Conservation (phyloP, 2,888 invertebrate genomes). For the Mimachlamys varia region DNA sequence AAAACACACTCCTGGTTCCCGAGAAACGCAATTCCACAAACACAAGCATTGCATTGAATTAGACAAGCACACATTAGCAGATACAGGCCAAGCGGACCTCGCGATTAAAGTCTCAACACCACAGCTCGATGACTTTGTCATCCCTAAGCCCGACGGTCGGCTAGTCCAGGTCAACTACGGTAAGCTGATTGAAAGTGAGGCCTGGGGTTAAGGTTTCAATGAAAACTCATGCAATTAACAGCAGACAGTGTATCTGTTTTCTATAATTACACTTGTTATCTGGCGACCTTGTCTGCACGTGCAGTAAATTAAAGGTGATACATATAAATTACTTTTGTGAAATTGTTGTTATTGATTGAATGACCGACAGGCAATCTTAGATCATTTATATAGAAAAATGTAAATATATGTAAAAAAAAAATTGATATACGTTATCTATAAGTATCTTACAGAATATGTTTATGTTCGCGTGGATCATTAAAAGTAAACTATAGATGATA, state of each 20-base stretch:
- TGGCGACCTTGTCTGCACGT: background rate
- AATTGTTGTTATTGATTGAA: no score
- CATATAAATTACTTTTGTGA: background rate
- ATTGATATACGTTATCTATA: background rate
- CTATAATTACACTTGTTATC: background rate
- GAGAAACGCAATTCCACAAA: background rate
- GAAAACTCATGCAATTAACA: conserved; percentile 3
- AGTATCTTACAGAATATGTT: background rate
- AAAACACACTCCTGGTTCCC: background rate
- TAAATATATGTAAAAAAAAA: no score
- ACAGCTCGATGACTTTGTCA: background rate
- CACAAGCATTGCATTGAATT: background rate
- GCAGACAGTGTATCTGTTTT: background rate
- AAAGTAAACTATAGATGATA: background rate
- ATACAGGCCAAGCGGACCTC: conserved; percentile 21
- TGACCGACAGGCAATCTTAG: background rate
- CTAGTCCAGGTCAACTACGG: background rate
- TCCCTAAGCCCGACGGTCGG: background rate
- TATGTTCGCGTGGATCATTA: background rate
- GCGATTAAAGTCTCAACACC: background rate
- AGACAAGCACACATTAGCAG: conserved; percentile 18
- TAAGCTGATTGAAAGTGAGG: background rate
- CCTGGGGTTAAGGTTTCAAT: conserved; percentile 5
- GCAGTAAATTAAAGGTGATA: background rate
- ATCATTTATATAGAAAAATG: no score